Evolutionary conservation across 2,888 invertebrate species (phyloP), one percentile per base, ranked within the genome.

Genomic region (Deilephila porcellus): DNA sequence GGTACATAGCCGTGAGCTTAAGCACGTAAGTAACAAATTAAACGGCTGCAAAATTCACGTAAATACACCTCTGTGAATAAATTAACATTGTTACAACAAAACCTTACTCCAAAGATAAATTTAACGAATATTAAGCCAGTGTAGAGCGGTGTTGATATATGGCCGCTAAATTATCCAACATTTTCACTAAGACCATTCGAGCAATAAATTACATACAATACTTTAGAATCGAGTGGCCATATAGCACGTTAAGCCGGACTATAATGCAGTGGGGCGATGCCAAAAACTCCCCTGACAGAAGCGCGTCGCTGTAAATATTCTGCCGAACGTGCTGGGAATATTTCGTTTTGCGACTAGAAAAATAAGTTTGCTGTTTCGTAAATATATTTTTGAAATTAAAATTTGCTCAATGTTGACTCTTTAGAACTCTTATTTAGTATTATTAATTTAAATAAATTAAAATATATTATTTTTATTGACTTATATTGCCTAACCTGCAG

Each of bases 241-340:
- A 56, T 56, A 71, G 34, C 4, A 56, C n/a, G 37, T 7, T 64
- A 14, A 20, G 25, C 52, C 8, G 6, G 53, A 11, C 64, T 67
- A 37, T 64, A 64, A 64, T 72, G 59, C 37, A 72, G 63, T 64
- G 32, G 72, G 56, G 20, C 52, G 20, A 56, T 64, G 64, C 72
- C 72, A 72, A 72, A 60, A 64, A 72, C 63, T 59, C 53, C 63
- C 56, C 59, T 72, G 72, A 72, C 34, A 53, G 29, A 6, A 14
- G 64, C 32, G 0, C 60, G 17, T 64, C 34, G 56, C 25, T n/a
- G 32, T 59, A 71, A 59, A 64, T 63, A 63, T 71, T 45, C 71
- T 19, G 60, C 29, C 11, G 53, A 32, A 52, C 53, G 32, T 63
- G n/a, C 63, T 56, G 37, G 37, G 56, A 64, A 64, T 64, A 56